phyloP scores from a whole-genome alignment of 2,113 vertebrate species.

The Pleuronectes platessa region DNA sequence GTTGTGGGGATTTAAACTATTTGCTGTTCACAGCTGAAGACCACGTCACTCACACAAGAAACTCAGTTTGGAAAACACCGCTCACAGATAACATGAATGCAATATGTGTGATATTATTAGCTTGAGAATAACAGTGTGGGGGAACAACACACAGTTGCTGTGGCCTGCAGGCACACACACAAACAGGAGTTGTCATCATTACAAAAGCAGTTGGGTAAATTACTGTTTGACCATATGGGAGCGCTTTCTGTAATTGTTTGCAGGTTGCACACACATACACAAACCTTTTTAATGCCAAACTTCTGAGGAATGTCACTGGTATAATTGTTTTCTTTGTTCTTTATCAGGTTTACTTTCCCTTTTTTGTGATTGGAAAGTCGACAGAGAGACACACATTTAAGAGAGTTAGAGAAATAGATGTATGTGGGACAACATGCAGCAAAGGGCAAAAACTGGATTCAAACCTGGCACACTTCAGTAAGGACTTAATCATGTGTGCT shows the following conservation, averaged over 20 bases:
- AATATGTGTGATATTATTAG: conserved; percentile 27
- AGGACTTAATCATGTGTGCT: too few species aligned
- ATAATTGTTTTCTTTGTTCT: background rate
- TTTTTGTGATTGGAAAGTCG: background rate
- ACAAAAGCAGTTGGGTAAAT: conserved; percentile 35
- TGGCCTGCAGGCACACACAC: conserved; percentile 2
- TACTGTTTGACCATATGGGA: conserved; percentile 41
- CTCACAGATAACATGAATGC: conserved; percentile 13
- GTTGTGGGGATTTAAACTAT: conserved; percentile 20
- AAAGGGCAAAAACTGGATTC: background rate
- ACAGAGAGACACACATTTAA: background rate
- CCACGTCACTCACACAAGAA: conserved; percentile 35
- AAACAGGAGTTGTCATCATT: conserved; percentile 36
- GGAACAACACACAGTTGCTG: background rate
- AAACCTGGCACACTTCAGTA: too few species aligned
- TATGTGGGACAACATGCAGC: background rate
- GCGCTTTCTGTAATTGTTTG: conserved; percentile 32
- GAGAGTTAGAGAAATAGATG: background rate
- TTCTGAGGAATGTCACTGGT: background rate
- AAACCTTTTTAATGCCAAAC: conserved; percentile 4
- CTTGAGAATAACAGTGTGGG: conserved; percentile 25
- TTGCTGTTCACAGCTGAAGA: conserved; percentile 33
- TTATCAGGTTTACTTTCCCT: background rate
- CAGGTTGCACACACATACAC: conserved; percentile 24
- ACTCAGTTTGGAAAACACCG: conserved; percentile 6